Conservation (phyloP, 2,888 invertebrate species). For the Acronicta aceris region DNA sequence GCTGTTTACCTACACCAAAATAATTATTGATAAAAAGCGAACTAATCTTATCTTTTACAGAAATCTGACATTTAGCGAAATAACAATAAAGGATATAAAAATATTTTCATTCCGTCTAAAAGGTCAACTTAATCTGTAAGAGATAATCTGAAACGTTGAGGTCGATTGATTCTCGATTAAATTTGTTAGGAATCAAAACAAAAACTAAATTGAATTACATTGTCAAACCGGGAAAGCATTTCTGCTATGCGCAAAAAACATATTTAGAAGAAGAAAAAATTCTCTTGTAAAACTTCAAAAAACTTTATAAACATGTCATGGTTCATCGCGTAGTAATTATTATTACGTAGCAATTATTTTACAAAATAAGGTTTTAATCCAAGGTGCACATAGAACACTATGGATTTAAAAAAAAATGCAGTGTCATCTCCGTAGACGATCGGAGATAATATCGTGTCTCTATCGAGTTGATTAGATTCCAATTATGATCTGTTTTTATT, state of each 20-base stretch:
- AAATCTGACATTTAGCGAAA: slow-evolving; percentile 4
- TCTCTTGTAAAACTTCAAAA: no score
- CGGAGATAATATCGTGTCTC: slow-evolving; percentile 18
- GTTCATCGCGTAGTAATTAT: no score
- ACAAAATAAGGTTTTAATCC: no score
- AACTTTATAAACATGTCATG: no score
- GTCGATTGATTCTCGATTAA: background rate
- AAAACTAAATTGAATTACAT: background rate
- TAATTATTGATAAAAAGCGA: background rate
- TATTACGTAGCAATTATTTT: no score
- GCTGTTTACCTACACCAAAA: no score
- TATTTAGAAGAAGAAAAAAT: no score
- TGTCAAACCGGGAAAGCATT: no score
- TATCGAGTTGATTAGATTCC: slow-evolving; percentile 14
- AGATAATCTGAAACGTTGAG: background rate
- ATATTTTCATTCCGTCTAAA: background rate
- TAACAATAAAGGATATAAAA: slow-evolving; percentile 1
- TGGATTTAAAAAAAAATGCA: background rate
- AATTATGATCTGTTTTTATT: slow-evolving; percentile 23
- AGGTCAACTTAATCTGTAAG: background rate
- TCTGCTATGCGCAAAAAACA: no score
- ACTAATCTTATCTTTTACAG: background rate
- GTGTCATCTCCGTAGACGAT: slow-evolving; percentile 10
- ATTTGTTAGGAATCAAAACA: slow-evolving; percentile 4
- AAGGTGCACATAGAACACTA: no score